Evolutionary conservation across 2,888 invertebrate species (phyloP), one percentile per base, ranked within the genome.

Genomic region (Matsumyia berberina): DNA sequence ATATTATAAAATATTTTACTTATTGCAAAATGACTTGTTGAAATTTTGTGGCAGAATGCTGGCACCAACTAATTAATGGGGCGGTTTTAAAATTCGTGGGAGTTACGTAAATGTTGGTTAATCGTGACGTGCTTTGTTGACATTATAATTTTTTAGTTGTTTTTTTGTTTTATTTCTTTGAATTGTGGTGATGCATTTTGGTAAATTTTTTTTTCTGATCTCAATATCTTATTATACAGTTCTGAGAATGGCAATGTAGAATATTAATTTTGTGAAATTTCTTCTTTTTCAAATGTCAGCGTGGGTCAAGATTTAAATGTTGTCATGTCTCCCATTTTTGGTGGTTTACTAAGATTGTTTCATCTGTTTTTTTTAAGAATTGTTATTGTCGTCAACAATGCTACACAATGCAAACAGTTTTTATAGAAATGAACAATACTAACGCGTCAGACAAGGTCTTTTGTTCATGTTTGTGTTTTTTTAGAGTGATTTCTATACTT

Each of bases 61-160:
- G 74, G 64, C 66, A 46, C 78, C 72, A 49, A 17, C 33, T 77
- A 37, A 60, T 60, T 53, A 29, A 53, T 55, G 15, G 2, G 15
- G 12, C 33, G 44, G n/a, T 3, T 15, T 29, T 15, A 42, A 31
- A 15, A 11, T 44, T 17, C 19, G 2, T n/a, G 9, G 6, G 11
- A 15, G 15, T 49, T 66, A 66, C 42, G 64, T 64, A 33, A 46
- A 15, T 51, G 4, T 37, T 4, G 24, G 19, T 12, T 6, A 31
- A 19, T 24, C 6, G 35, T 64, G 35, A 15, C 29, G 12, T 29
- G 37, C 9, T 51, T 60, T 55, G 31, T 33, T 42, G 31, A 53
- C 53, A 15, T 31, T 53, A 15, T 5, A 4, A 46, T 24, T 24
- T 24, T 9, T 31, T 29, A 2, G n/a, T n/a, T n/a, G n/a, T n/a